These are phyloP conservation scores for Erebia palarica DNA, from an alignment of 2,888 invertebrate genomes.

Conservation along the genomic window DNA sequence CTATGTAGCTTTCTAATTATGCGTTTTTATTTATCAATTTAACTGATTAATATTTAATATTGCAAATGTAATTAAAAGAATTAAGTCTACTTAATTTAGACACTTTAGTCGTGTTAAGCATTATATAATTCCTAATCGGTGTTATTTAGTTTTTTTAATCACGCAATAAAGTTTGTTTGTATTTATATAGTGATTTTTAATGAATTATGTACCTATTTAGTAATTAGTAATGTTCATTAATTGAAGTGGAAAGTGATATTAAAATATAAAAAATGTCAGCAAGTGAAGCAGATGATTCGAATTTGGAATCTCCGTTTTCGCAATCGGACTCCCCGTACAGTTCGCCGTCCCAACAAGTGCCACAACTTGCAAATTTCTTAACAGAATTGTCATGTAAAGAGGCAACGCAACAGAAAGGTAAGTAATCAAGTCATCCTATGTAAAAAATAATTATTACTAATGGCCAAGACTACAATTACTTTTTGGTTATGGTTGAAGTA, in stretches of 20 bases:
- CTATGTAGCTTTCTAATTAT: too few species aligned
- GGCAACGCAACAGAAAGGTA: slow-evolving; percentile 34
- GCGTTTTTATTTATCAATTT: too few species aligned
- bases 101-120: neutral
- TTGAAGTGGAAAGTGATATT: neutral
- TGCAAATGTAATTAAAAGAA: neutral
- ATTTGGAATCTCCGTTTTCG: slow-evolving; percentile 56
- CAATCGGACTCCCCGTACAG: slow-evolving; percentile 59
- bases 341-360: slow-evolving; percentile 70
- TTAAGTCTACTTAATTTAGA: neutral
- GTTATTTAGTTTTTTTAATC: slow-evolving; percentile 1
- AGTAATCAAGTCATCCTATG: slow-evolving; percentile 5
- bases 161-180: neutral
- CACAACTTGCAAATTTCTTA: slow-evolving; percentile 60
- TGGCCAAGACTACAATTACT: too few species aligned
- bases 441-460: too few species aligned
- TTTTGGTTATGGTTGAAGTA: too few species aligned
- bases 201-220: neutral
- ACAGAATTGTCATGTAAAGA: slow-evolving; percentile 60
- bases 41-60: too few species aligned
- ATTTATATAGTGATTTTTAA: neutral
- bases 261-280: slow-evolving; percentile 45
- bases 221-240: neutral
- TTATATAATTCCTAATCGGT: neutral
- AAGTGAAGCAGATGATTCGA: slow-evolving; percentile 67